Percentiles rank a stretch among this genome's conserved stretches.
Evolutionary conservation across 2,113 vertebrate species (phyloP).

Genomic region (Myotis yumanensis): DNA sequence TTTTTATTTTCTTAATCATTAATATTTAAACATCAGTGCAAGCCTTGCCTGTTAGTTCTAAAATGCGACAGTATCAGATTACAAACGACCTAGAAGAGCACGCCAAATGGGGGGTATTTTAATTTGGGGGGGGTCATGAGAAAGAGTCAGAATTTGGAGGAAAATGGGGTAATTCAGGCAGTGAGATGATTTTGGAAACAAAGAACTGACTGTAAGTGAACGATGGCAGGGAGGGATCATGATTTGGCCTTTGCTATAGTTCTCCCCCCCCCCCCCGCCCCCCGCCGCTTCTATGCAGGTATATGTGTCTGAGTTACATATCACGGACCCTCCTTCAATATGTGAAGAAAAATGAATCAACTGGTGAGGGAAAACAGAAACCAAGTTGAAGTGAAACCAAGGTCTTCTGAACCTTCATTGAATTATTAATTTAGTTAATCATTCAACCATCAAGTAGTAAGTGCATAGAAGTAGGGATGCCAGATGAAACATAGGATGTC

Average conservation of each 20-base stretch:
- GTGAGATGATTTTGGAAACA: neutral
- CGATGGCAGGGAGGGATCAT: neutral
- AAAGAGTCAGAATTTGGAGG: constrained; percentile 4
- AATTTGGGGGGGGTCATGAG: neutral
- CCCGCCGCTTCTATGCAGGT: neutral
- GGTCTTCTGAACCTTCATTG: neutral
- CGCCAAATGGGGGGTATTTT: neutral
- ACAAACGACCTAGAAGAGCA: neutral
- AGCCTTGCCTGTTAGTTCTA: neutral
- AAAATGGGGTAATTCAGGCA: neutral
- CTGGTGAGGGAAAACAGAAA: neutral
- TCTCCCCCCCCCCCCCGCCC: neutral
- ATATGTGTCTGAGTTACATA: neutral
- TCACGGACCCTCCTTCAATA: neutral
- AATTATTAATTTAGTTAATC: neutral
- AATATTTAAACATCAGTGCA: constrained; percentile 37
- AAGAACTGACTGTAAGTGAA: neutral
- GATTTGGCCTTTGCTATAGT: neutral
- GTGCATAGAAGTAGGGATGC: neutral
- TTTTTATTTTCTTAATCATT: constrained; percentile 53
- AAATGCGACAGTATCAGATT: neutral
- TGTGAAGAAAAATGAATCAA: neutral
- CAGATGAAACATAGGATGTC: neutral
- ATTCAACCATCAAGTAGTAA: neutral
- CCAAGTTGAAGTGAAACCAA: neutral